Percentiles rank a stretch among this genome's conserved stretches.
These are phyloP conservation scores for Coleophora deauratella DNA, from an alignment of 2,888 invertebrate species.

Conservation along the genomic window DNA sequence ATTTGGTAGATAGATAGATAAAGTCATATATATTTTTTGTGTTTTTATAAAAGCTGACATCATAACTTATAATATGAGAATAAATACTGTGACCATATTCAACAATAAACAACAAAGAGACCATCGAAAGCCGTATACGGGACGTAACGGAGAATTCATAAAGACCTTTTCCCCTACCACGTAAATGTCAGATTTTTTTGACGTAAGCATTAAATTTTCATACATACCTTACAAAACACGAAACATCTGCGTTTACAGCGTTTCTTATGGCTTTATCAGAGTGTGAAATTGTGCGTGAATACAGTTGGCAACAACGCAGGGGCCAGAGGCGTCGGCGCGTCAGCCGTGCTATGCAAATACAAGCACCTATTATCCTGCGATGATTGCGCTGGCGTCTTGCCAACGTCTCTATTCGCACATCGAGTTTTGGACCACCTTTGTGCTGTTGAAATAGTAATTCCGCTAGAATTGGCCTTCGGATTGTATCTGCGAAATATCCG, in stretches of 20 bases:
- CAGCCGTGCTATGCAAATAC: conserved; percentile 32
- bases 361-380: conserved; percentile 41
- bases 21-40: too few relatives aligned
- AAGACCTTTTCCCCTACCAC: too few relatives aligned
- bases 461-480: neutral
- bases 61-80: too few relatives aligned
- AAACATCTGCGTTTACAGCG: neutral
- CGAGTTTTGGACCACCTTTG: conserved; percentile 19
- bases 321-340: conserved; percentile 9
- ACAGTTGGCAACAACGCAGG: conserved; percentile 35
- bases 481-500: neutral
- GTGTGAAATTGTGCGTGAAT: conserved; percentile 24
- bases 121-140: too few relatives aligned
- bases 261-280: conserved; percentile 14
- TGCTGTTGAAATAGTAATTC: neutral
- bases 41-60: too few relatives aligned
- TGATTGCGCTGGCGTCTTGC: conserved; percentile 43
- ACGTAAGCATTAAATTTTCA: too few relatives aligned
- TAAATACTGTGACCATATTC: too few relatives aligned
- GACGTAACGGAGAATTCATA: too few relatives aligned
- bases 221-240: too few relatives aligned
- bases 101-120: too few relatives aligned
- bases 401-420: conserved; percentile 28
- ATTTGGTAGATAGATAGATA: too few relatives aligned
- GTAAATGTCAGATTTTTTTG: too few relatives aligned